Evolutionary conservation across 2,888 invertebrate species (phyloP), one percentile per base, ranked within the genome.

Genomic region (Mystacides longicornis): DNA sequence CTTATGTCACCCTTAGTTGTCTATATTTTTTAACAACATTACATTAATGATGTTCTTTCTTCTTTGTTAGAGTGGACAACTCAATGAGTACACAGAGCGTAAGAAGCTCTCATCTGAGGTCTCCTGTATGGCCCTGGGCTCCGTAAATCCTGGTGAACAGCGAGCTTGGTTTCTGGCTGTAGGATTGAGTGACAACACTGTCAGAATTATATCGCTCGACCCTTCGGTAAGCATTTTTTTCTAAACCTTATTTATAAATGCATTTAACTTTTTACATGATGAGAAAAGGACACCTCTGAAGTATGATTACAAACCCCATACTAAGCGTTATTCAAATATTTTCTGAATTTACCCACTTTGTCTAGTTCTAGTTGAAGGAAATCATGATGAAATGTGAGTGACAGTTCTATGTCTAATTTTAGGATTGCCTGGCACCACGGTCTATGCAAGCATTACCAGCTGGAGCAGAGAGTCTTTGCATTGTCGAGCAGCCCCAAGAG

Each of bases 11-110:
- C 27, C 27, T 7, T 27, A 27, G 27, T 27, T 7, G 5, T 7
- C 27, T 27, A 7, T 27, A 5, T 7, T 27, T 5, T 27, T 11
- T 27, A 27, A 27, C 7, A n/a, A n/a, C n/a, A n/a, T n/a, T n/a
- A n/a, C n/a, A 1, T n/a, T 49, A 18, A 23, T n/a, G n/a, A n/a
- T n/a, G n/a, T n/a, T n/a, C n/a, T n/a, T n/a, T 27, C 21, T 20
- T 9, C 60, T 62, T 63, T 80, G 78, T 46, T 71, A 96, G 95
- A 93, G 94, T 63, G 98, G 98, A 1, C 95, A 97, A 71, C 75
- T 99, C 50, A 97, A 99, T 73, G 99, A 99, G 71, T 99, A 97
- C 70, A 96, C 95, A 7, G 97, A 98, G 69, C 82, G 97, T 9
- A 95, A 96, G 67, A 93, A 96, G 68, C 87, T 99, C 86, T 90